Conservation (phyloP, 2,797 vertebrate species). For the Centropyge bicolor region DNA sequence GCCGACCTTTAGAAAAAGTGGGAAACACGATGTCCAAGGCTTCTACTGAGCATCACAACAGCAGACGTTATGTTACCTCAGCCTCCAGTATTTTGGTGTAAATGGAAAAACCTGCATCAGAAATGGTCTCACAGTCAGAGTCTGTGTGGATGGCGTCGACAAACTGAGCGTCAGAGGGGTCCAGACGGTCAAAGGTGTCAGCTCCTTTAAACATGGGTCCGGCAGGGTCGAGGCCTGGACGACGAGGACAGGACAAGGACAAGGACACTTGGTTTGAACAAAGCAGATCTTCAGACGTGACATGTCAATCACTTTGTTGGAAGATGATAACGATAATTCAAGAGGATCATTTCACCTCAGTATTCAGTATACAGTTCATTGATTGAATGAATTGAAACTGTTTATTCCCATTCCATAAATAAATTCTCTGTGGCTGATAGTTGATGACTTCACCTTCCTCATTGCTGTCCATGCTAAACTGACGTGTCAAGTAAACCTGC, state of each 20-base stretch:
- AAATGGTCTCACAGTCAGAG: conserved; percentile 89
- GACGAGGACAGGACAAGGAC: background rate
- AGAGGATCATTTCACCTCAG: background rate
- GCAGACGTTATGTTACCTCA: too few species aligned
- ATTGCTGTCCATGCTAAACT: background rate
- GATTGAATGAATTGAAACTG: background rate
- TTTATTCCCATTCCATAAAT: background rate
- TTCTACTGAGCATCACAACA: background rate
- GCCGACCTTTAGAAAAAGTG: background rate
- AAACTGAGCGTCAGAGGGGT: conserved; percentile 93
- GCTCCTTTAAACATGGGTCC: conserved; percentile 93
- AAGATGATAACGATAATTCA: background rate
- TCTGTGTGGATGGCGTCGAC: conserved; percentile 98
- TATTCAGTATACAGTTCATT: background rate
- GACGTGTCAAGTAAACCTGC: background rate
- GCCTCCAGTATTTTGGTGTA: too few species aligned
- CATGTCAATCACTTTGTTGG: background rate
- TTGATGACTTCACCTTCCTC: background rate
- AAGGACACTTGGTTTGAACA: background rate
- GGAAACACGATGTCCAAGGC: background rate
- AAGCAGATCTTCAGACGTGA: background rate
- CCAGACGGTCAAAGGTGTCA: conserved; percentile 89
- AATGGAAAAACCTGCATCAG: background rate
- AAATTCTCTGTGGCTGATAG: background rate
- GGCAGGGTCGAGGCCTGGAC: conserved; percentile 93